A percentile compares a stretch with the other conserved stretches of the same genome.
Evolutionary conservation across 1,140 invertebrate species (phyloP).

Genomic region (Galleria mellonella): DNA sequence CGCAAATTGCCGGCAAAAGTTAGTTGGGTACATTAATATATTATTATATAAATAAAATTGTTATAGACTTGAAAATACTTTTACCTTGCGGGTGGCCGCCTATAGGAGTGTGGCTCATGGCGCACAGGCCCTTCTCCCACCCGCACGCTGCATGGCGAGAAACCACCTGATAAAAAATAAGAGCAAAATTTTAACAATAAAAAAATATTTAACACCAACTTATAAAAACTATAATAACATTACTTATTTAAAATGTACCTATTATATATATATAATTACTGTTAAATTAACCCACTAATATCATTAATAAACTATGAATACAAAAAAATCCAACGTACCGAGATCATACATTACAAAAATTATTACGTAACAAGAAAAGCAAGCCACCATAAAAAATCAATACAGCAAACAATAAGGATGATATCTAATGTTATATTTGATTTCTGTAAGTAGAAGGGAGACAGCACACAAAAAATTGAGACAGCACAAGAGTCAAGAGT

Average conservation of each 20-base stretch:
- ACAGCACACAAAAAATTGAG: slow-evolving; percentile 45
- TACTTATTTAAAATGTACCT: too few relatives aligned
- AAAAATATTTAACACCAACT: too few relatives aligned
- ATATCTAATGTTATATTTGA: slow-evolving; percentile 39
- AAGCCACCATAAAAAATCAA: slow-evolving; percentile 59
- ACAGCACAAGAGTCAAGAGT: slow-evolving; percentile 61
- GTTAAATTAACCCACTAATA: too few relatives aligned
- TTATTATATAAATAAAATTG: too few relatives aligned
- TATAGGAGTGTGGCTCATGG: slow-evolving; percentile 75
- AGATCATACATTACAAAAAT: slow-evolving; percentile 5
- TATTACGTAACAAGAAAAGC: slow-evolving; percentile 18
- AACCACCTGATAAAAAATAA: slow-evolving; percentile 53
- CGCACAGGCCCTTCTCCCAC: slow-evolving; percentile 75
- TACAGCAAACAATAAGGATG: slow-evolving; percentile 56
- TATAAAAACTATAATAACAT: too few relatives aligned
- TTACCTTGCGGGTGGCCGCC: slow-evolving; percentile 74
- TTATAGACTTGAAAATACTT: too few relatives aligned
- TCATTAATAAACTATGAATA: background rate
- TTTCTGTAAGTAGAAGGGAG: slow-evolving; percentile 44
- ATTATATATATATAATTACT: too few relatives aligned
- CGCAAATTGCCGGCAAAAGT: too few relatives aligned
- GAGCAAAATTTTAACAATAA: background rate
- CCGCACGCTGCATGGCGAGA: slow-evolving; percentile 75
- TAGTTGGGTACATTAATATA: too few relatives aligned
- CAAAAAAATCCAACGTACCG: slow-evolving; percentile 4